phyloP scores from a whole-genome alignment of 2,113 vertebrate species.

The Rhizomys pruinosus region DNA sequence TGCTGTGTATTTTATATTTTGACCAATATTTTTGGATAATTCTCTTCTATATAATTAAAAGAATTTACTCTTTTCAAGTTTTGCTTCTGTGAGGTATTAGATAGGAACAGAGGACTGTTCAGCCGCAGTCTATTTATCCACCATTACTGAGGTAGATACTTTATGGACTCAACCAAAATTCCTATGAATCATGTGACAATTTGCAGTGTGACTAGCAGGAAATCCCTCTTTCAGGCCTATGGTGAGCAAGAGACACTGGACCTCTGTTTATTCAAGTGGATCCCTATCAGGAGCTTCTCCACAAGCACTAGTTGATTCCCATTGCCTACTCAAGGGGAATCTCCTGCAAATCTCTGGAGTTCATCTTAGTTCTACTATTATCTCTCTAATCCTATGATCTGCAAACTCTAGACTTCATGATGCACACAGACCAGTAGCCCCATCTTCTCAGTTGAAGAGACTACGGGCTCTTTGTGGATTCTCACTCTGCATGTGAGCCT shows the following conservation, averaged over 20 bases:
- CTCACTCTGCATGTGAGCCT: not conserved
- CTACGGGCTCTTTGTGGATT: not conserved
- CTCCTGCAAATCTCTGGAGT: not conserved
- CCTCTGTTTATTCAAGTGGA: not conserved
- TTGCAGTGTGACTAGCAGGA: not conserved
- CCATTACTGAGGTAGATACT: not conserved
- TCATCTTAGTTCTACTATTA: not conserved
- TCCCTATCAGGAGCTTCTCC: not conserved
- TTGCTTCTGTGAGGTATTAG: not conserved
- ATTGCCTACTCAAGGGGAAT: not conserved
- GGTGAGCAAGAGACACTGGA: not conserved
- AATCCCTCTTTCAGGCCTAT: not conserved
- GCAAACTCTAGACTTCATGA: not conserved
- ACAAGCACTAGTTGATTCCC: not conserved
- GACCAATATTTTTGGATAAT: conserved; percentile 4
- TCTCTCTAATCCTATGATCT: not conserved
- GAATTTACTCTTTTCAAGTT: not conserved
- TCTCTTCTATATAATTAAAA: not conserved
- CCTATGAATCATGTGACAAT: not conserved
- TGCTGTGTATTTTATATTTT: not conserved
- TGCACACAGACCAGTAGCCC: not conserved
- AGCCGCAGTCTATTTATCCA: not conserved
- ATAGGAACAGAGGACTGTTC: not conserved
- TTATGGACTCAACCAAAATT: not conserved
- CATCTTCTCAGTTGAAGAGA: not conserved